Conservation (phyloP, 1,140 invertebrate species). For the Mizuhopecten yessoensis region DNA sequence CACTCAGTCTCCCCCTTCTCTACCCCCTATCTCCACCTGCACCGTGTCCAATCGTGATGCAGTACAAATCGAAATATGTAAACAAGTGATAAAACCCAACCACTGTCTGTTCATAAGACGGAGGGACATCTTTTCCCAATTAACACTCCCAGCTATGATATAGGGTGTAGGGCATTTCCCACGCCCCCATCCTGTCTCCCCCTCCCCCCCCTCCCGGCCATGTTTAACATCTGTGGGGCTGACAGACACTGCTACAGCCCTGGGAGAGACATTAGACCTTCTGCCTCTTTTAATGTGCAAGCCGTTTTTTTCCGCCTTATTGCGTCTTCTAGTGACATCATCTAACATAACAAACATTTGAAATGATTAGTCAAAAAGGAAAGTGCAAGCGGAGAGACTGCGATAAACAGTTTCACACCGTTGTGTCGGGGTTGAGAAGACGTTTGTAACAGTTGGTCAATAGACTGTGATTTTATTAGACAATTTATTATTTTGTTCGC, state of each 20-base stretch:
- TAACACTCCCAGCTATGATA: neutral
- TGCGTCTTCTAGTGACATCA: constrained; percentile 19
- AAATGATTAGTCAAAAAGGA: neutral
- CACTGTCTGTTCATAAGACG: neutral
- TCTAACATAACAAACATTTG: neutral
- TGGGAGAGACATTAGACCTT: neutral
- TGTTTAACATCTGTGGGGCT: constrained; percentile 2
- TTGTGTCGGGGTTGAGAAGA: neutral
- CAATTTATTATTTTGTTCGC: too few relatives aligned
- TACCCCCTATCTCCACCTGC: neutral
- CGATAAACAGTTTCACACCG: neutral
- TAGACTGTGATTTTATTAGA: too few relatives aligned
- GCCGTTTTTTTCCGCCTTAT: neutral
- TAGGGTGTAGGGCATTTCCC: neutral
- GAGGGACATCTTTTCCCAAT: constrained; percentile 5
- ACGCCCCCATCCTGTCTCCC: neutral
- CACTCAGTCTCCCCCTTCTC: neutral
- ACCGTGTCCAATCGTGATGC: neutral
- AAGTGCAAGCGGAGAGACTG: neutral
- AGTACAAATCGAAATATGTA: neutral
- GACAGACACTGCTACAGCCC: constrained; percentile 22
- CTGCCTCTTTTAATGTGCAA: neutral
- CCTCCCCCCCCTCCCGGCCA: neutral
- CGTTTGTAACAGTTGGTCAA: neutral
- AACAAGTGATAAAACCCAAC: neutral